Evolutionary conservation across 2,797 vertebrate genomes (phyloP).

Genomic region (Pyrocephalus nanus): DNA sequence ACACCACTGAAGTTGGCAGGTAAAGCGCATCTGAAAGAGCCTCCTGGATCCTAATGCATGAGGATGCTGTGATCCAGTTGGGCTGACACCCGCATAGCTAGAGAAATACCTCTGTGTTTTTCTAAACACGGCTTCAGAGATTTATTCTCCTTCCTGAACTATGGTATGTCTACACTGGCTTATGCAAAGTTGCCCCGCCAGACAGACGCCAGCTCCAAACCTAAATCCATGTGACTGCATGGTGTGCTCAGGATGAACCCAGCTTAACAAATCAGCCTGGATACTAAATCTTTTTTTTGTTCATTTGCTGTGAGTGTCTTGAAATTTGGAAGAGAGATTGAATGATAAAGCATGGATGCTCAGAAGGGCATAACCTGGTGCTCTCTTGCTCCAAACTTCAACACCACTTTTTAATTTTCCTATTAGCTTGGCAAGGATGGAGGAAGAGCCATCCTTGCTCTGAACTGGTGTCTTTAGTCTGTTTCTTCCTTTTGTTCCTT

Average conservation of each 20-base stretch:
- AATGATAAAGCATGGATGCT: neutral
- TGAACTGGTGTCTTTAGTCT: neutral
- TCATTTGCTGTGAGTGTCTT: neutral
- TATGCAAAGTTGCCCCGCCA: slow-evolving; percentile 16
- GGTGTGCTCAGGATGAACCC: neutral
- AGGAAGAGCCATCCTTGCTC: neutral
- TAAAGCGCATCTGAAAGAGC: neutral
- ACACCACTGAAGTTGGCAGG: neutral
- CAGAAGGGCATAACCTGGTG: neutral
- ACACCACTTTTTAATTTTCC: neutral
- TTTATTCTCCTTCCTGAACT: slow-evolving; percentile 56
- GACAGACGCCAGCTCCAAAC: slow-evolving; percentile 45
- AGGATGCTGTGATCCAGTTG: neutral
- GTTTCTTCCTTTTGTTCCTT: neutral
- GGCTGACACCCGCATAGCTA: neutral
- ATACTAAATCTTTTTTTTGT: neutral
- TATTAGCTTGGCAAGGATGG: neutral
- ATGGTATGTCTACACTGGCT: slow-evolving; percentile 22
- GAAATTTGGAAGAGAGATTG: neutral
- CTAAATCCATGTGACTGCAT: neutral
- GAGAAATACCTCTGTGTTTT: slow-evolving; percentile 29
- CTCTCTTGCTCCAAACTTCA: neutral
- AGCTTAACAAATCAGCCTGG: slow-evolving; percentile 13
- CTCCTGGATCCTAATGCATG: neutral
- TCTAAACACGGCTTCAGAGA: slow-evolving; percentile 11